Conservation (phyloP, 2,113 vertebrate species). For the Dasyurus viverrinus region DNA sequence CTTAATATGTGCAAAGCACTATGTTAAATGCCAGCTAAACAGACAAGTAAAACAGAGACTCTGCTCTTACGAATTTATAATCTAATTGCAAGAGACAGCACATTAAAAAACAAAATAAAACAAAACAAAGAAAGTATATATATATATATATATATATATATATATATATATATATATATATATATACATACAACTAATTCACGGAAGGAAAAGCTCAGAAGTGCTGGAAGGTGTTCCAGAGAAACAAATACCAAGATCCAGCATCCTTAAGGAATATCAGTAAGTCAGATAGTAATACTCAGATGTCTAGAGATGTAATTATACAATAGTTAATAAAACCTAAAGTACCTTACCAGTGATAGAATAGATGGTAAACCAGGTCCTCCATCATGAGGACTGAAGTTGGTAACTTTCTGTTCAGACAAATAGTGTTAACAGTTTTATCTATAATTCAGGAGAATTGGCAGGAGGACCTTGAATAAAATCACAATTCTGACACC, state of each 20-base stretch:
- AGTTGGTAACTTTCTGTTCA: neutral
- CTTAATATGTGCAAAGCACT: neutral
- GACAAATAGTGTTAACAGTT: neutral
- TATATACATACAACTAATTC: neutral
- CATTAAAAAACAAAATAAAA: neutral
- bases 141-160: no score
- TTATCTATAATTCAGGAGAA: neutral
- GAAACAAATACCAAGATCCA: neutral
- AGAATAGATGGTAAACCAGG: neutral
- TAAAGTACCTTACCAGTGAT: neutral
- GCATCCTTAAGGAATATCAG: neutral
- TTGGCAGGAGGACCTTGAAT: neutral
- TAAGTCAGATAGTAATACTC: neutral
- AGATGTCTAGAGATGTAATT: neutral
- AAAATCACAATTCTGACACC: neutral
- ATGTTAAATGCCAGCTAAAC: neutral
- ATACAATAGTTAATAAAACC: neutral
- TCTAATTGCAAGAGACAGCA: neutral
- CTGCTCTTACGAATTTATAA: neutral
- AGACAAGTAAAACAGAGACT: neutral
- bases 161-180: no score
- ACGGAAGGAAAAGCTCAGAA: neutral
- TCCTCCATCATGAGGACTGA: neutral
- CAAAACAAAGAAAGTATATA: neutral
- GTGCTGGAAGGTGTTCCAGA: neutral